A percentile compares a stretch with the other conserved stretches of the same genome.
Evolutionary conservation across 2,113 vertebrate genomes (phyloP).

Genomic region (Centropristis striata): DNA sequence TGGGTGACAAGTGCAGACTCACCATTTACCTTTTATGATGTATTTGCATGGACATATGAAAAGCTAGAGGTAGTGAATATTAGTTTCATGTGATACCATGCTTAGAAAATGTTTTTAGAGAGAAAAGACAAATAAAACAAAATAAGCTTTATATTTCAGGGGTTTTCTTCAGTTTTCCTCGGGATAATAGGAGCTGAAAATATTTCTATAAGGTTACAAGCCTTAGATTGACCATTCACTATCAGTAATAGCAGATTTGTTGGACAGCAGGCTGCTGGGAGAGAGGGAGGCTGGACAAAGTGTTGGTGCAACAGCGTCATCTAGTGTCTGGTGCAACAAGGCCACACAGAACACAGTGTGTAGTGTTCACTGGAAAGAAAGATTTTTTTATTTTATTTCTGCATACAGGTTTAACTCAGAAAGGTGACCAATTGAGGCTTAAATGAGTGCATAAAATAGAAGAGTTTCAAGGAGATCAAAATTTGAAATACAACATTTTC

Average conservation of each 20-base stretch:
- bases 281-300: constrained; percentile 16
- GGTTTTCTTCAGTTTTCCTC: not conserved
- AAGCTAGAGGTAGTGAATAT: not conserved
- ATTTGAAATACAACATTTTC: not conserved
- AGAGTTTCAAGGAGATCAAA: not conserved
- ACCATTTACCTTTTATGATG: not conserved
- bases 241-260: not conserved
- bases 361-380: not conserved
- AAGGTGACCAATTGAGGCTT: not conserved
- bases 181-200: not conserved
- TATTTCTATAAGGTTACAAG: not conserved
- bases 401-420: not conserved
- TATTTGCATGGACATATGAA: not conserved
- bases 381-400: not conserved
- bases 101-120: not conserved
- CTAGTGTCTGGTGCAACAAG: constrained; percentile 63
- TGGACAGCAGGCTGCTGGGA: not conserved
- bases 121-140: not conserved
- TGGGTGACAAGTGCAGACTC: not conserved
- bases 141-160: not conserved
- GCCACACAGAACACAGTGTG: not conserved
- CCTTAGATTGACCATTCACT: not conserved
- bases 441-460: not conserved
- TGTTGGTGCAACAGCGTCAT: constrained; percentile 79
- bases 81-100: not conserved